phyloP scores from a whole-genome alignment of 2,888 invertebrate genomes.

The Hetaerina titia region DNA sequence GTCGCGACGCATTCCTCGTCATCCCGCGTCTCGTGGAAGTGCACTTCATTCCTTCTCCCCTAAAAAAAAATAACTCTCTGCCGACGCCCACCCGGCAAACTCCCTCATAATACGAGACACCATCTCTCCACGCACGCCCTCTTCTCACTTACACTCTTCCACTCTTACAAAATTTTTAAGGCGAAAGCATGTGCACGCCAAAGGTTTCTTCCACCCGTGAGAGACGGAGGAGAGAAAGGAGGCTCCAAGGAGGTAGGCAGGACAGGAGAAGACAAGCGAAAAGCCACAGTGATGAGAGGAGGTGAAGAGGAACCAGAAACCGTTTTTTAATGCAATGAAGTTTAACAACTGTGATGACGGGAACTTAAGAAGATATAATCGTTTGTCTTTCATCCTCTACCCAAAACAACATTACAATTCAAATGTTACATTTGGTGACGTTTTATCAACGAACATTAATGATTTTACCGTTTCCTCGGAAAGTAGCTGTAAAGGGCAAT shows the following conservation, averaged over 20 bases:
- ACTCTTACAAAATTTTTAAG: not conserved
- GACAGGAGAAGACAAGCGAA: not conserved
- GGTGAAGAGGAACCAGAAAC: not conserved
- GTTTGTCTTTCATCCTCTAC: too few relatives aligned
- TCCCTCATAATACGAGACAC: not conserved
- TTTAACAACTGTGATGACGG: not conserved
- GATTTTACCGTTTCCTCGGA: too few relatives aligned
- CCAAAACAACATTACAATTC: not conserved
- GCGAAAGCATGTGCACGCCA: not conserved
- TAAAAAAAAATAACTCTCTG: not conserved
- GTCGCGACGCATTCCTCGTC: not conserved
- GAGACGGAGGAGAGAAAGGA: not conserved
- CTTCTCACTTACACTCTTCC: constrained; percentile 44
- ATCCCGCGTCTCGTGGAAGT: not conserved
- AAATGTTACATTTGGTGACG: not conserved
- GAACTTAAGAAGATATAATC: too few relatives aligned
- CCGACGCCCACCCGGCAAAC: not conserved
- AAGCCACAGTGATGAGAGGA: not conserved
- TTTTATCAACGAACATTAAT: not conserved
- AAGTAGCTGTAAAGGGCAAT: not conserved
- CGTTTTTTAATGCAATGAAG: not conserved
- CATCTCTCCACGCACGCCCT: not conserved
- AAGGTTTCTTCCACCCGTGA: not conserved
- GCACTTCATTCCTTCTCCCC: not conserved
- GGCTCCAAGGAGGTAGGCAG: not conserved